These are phyloP conservation scores for Matsumyia berberina DNA, from an alignment of 2,888 invertebrate species.

Conservation along the genomic window DNA sequence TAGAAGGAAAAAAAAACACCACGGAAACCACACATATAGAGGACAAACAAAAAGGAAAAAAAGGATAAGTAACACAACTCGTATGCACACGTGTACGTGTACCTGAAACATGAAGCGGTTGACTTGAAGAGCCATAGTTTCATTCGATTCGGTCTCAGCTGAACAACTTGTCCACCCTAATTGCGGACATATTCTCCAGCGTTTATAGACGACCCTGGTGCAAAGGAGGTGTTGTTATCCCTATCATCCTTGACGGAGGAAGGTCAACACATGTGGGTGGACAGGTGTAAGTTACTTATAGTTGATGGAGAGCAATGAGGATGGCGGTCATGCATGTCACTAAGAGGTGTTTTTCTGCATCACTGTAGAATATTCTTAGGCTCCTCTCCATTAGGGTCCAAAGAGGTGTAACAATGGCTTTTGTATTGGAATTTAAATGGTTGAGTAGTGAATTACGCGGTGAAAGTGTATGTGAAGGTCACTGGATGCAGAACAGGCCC, in stretches of 20 bases:
- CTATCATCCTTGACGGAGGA: conserved; percentile 12
- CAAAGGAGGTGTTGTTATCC: conserved; percentile 34
- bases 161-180: conserved; percentile 43
- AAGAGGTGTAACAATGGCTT: conserved; percentile 38
- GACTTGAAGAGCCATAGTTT: conserved; percentile 28
- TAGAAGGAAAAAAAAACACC: not conserved
- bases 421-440: conserved; percentile 28
- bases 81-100: not conserved
- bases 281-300: conserved; percentile 11
- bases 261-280: not conserved
- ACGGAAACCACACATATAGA: not conserved
- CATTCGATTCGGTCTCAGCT: conserved; percentile 18
- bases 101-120: not conserved
- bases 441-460: conserved; percentile 8
- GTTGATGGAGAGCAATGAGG: conserved; percentile 9
- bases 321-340: conserved; percentile 44
- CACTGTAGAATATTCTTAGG: conserved; percentile 23
- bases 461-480: conserved; percentile 9
- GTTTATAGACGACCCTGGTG: conserved; percentile 21
- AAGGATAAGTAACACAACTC: not conserved
- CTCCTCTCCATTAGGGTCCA: conserved; percentile 52
- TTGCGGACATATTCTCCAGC: conserved; percentile 50
- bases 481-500: not conserved
- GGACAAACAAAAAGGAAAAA: not conserved
- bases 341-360: conserved; percentile 18